Percentiles rank a stretch among this genome's conserved stretches.
phyloP scores from a whole-genome alignment of 2,888 invertebrate species.

The Phengaris arion region DNA sequence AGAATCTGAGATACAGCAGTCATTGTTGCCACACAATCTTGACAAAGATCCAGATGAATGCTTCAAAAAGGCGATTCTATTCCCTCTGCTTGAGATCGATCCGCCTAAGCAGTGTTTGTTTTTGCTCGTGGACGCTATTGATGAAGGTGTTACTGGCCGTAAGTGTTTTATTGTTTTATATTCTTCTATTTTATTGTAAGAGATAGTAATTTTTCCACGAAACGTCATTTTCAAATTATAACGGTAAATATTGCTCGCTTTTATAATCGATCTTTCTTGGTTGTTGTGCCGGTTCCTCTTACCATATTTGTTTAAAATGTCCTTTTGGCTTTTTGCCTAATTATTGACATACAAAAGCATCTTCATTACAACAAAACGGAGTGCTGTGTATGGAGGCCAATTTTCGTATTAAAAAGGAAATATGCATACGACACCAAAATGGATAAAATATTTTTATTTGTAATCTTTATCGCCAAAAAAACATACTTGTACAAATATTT shows the following conservation, averaged over 20 bases:
- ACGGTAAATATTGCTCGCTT: background rate
- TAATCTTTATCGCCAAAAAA: no score
- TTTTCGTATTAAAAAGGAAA: no score
- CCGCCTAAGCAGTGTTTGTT: constrained; percentile 92
- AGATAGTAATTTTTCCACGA: background rate
- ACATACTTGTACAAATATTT: no score
- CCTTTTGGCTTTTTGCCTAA: no score
- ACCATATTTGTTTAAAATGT: no score
- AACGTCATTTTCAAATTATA: background rate
- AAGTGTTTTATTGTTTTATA: constrained; percentile 33
- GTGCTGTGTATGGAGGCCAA: no score
- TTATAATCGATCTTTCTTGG: background rate
- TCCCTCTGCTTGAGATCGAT: constrained; percentile 91
- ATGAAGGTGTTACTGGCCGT: constrained; percentile 79
- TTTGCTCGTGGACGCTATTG: constrained; percentile 94
- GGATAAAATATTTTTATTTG: no score
- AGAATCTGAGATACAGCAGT: constrained; percentile 90
- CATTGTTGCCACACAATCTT: constrained; percentile 88
- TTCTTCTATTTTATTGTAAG: background rate
- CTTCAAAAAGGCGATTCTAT: constrained; percentile 91
- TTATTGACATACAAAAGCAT: no score
- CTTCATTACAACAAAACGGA: no score
- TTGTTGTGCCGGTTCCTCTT: no score
- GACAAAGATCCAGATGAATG: constrained; percentile 95
- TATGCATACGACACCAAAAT: no score